Percentiles rank a stretch among this genome's conserved stretches.
phyloP scores from a whole-genome alignment of 2,797 vertebrate genomes.

The Mormyrus proboscirostris region DNA sequence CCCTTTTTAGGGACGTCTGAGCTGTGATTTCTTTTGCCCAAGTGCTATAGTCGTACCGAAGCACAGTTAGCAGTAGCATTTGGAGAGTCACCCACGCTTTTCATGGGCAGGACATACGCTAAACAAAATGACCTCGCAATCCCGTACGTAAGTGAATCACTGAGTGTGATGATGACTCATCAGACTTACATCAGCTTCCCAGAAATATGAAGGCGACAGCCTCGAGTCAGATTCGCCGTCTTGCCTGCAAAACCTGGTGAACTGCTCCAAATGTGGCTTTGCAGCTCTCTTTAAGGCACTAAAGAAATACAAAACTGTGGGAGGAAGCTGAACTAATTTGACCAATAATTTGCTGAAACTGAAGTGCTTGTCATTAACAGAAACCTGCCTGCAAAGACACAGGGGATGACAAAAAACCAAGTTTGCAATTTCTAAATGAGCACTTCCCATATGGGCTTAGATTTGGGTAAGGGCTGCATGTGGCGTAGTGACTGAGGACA shows the following conservation, averaged over 20 bases:
- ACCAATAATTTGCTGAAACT: background rate
- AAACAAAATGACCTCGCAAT: background rate
- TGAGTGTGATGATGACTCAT: background rate
- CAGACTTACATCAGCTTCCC: background rate
- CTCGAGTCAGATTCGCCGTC: background rate
- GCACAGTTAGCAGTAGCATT: background rate
- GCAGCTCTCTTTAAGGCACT: background rate
- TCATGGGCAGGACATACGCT: background rate
- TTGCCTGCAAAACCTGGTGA: background rate
- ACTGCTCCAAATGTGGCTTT: background rate
- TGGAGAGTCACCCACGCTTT: background rate
- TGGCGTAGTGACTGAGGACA: background rate
- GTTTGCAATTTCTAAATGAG: background rate
- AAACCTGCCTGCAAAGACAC: background rate
- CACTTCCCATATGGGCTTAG: background rate
- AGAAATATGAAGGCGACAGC: background rate
- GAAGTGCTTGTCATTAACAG: background rate
- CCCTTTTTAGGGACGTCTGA: background rate
- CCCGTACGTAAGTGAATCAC: background rate
- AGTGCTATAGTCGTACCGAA: background rate
- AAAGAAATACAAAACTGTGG: background rate
- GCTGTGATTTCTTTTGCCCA: background rate
- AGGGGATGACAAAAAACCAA: background rate
- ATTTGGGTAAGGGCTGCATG: background rate
- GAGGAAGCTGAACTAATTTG: background rate